A percentile compares a stretch with the other conserved stretches of the same genome.
Conservation (phyloP, 2,797 vertebrate genomes). For the Mus minutoides region DNA sequence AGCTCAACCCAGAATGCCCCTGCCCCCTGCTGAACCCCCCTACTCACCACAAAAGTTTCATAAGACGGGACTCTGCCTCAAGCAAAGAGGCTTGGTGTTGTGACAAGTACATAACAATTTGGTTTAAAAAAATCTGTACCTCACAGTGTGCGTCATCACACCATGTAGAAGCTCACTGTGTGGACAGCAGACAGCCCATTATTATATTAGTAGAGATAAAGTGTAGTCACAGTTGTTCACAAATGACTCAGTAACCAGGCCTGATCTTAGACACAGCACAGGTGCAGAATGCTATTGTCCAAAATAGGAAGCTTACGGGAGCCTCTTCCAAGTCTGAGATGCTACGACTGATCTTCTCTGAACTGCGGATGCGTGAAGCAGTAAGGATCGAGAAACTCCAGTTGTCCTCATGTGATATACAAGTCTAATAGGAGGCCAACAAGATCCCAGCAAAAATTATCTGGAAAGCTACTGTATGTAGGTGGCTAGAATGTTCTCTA, state of each 20-base stretch:
- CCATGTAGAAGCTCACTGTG: neutral
- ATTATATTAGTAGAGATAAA: neutral
- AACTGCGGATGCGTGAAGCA: neutral
- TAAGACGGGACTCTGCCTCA: conserved; percentile 39
- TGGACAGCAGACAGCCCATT: neutral
- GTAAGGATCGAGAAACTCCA: neutral
- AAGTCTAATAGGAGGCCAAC: neutral
- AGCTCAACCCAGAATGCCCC: neutral
- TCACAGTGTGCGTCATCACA: neutral
- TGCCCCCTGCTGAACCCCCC: accelerated
- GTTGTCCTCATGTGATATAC: neutral
- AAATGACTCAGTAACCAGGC: neutral
- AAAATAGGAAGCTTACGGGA: neutral
- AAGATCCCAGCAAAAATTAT: neutral
- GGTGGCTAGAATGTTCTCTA: neutral
- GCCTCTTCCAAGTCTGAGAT: neutral
- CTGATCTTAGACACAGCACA: neutral
- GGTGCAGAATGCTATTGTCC: neutral
- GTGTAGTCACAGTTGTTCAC: neutral
- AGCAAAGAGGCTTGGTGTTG: conserved; percentile 2
- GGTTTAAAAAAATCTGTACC: neutral
- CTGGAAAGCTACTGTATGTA: neutral
- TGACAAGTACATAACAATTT: neutral
- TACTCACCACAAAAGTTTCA: neutral
- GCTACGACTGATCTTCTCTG: neutral